Evolutionary conservation across 1,140 invertebrate species (phyloP).

Genomic region (Telenomus remus): DNA sequence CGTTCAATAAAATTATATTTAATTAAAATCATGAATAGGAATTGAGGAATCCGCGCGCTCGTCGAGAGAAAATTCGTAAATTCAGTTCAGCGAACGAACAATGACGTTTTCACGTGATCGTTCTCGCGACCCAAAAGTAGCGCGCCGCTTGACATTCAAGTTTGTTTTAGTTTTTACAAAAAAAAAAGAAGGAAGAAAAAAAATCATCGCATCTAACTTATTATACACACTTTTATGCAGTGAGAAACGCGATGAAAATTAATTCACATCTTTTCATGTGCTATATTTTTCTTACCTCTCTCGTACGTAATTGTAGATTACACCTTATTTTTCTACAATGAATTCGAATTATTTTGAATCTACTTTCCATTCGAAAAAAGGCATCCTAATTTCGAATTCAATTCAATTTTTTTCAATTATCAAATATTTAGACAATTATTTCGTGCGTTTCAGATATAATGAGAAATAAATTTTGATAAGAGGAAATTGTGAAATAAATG

Average conservation of each 20-base stretch:
- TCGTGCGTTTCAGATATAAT: no score
- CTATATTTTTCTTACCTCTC: no score
- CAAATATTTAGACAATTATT: no score
- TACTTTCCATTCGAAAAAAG: no score
- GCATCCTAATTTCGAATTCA: no score
- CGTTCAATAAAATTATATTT: slow-evolving; percentile 59
- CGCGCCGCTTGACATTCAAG: slow-evolving; percentile 42
- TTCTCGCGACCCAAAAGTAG: slow-evolving; percentile 51
- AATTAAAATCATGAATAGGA: slow-evolving; percentile 54
- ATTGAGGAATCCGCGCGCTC: slow-evolving; percentile 34
- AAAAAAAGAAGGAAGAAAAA: background rate
- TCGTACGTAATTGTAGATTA: no score
- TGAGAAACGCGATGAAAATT: background rate
- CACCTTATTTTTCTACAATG: no score
- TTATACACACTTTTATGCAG: slow-evolving; percentile 9
- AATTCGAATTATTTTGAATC: no score
- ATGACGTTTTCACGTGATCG: slow-evolving; percentile 55
- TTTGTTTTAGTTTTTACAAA: slow-evolving; percentile 45
- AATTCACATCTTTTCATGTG: background rate
- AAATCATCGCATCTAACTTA: slow-evolving; percentile 23
- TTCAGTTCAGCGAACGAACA: slow-evolving; percentile 49
- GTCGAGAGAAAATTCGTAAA: slow-evolving; percentile 49
- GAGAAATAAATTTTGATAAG: slow-evolving; percentile 44
- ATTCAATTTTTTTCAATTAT: no score
- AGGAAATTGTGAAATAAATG: slow-evolving; percentile 43